Conservation (phyloP, 2,888 invertebrate genomes). For the Lucinisca nassula region DNA sequence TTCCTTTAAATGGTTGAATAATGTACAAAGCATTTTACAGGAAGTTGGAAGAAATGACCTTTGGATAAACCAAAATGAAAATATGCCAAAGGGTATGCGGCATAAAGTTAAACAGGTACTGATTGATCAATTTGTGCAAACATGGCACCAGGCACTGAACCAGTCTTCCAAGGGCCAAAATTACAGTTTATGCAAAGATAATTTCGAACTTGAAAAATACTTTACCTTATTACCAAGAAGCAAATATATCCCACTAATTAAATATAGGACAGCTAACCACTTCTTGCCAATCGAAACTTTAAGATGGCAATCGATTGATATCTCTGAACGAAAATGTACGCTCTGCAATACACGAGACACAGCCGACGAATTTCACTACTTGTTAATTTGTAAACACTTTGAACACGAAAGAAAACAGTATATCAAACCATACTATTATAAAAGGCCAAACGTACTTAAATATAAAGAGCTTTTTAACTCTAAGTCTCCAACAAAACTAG, state of each 20-base stretch:
- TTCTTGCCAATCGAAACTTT: not conserved
- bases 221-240: not conserved
- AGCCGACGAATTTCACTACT: not conserved
- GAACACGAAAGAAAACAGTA: not conserved
- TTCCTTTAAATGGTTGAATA: not conserved
- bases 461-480: not conserved
- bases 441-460: not conserved
- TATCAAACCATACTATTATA: not conserved
- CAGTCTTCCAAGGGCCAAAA: not conserved
- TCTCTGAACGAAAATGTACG: not conserved
- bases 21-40: not conserved
- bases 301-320: not conserved
- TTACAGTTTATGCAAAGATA: not conserved
- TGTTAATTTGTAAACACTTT: not conserved
- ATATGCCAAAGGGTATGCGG: not conserved
- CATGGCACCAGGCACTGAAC: not conserved
- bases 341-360: not conserved
- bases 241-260: not conserved
- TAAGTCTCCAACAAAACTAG: not conserved
- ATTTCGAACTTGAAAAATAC: not conserved
- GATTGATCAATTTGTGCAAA: not conserved
- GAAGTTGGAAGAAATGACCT: not conserved
- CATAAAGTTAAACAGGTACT: not conserved
- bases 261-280: not conserved
- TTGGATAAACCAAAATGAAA: not conserved